phyloP scores from a whole-genome alignment of 1,140 invertebrate species.

The Chlorops oryzae region DNA sequence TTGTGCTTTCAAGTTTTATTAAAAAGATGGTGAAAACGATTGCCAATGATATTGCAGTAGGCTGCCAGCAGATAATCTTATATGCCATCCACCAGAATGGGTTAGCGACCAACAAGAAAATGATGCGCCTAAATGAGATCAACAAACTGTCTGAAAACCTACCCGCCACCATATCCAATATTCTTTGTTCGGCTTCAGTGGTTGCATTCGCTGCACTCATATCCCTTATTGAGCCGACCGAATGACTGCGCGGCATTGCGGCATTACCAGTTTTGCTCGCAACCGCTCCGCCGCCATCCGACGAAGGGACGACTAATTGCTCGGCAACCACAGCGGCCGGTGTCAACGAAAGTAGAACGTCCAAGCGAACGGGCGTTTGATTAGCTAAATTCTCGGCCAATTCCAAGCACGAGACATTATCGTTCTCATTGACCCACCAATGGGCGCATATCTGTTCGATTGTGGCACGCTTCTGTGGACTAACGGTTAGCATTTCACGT shows the following conservation, averaged over 20 bases:
- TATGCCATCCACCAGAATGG: too few relatives aligned
- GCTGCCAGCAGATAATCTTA: too few relatives aligned
- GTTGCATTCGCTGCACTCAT: slow-evolving; percentile 50
- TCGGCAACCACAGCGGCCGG: slow-evolving; percentile 61
- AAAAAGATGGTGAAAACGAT: too few relatives aligned
- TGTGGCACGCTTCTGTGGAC: slow-evolving; percentile 79
- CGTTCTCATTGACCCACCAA: slow-evolving; percentile 89
- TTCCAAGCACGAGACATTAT: slow-evolving; percentile 74
- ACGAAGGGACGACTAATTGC: slow-evolving; percentile 58
- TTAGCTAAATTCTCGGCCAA: slow-evolving; percentile 82
- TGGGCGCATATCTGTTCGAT: slow-evolving; percentile 92
- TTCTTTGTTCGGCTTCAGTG: slow-evolving; percentile 57
- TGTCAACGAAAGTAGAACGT: slow-evolving; percentile 77
- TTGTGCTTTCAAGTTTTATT: too few relatives aligned
- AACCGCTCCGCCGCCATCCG: slow-evolving; percentile 26
- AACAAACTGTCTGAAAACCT: slow-evolving; percentile 26
- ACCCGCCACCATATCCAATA: slow-evolving; percentile 61
- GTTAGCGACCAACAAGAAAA: too few relatives aligned
- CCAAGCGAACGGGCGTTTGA: slow-evolving; percentile 81
- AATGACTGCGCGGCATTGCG: slow-evolving; percentile 53
- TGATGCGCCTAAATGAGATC: too few relatives aligned
- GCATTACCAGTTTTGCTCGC: slow-evolving; percentile 33
- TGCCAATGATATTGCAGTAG: too few relatives aligned
- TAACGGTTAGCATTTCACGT: slow-evolving; percentile 87
- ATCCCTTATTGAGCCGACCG: slow-evolving; percentile 62